A percentile compares a stretch with the other conserved stretches of the same genome.
Conservation (phyloP, 2,113 vertebrate genomes). For the Oplegnathus fasciatus region DNA sequence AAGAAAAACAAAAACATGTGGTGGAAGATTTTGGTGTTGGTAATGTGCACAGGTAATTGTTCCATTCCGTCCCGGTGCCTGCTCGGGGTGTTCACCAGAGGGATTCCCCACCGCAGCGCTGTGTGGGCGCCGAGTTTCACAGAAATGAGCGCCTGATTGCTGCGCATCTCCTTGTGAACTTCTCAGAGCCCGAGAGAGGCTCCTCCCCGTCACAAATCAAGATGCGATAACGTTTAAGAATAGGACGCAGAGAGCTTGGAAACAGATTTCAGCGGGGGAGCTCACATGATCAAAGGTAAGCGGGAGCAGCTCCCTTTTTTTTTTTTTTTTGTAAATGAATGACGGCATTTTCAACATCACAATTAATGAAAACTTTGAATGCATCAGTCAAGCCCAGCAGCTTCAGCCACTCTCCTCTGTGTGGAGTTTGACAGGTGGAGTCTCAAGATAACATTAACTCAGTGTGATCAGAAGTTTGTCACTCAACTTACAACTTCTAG, state of each 20-base stretch:
- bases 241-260: slow-evolving; percentile 48
- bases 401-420: not conserved
- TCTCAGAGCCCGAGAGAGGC: slow-evolving; percentile 47
- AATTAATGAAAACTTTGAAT: not conserved
- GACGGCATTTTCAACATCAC: not conserved
- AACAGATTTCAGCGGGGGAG: slow-evolving; percentile 57
- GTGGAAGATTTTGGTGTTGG: slow-evolving; percentile 43
- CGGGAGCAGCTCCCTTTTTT: slow-evolving; percentile 7
- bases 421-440: not conserved
- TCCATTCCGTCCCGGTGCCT: slow-evolving; percentile 58
- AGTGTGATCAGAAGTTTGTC: not conserved
- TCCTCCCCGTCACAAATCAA: slow-evolving; percentile 72
- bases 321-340: not conserved
- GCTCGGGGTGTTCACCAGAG: slow-evolving; percentile 65
- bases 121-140: slow-evolving; percentile 68
- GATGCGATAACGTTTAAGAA: slow-evolving; percentile 73
- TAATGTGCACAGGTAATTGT: slow-evolving; percentile 58
- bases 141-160: slow-evolving; percentile 63
- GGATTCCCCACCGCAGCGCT: slow-evolving; percentile 78
- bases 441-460: not conserved
- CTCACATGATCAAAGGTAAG: slow-evolving; percentile 77
- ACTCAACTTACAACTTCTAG: not conserved
- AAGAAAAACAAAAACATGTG: not conserved
- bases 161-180: slow-evolving; percentile 62
- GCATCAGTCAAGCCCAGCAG: not conserved